A percentile compares a stretch with the other conserved stretches of the same genome.
phyloP scores from a whole-genome alignment of 2,888 invertebrate species.

The Lasioglossum leucozonium region DNA sequence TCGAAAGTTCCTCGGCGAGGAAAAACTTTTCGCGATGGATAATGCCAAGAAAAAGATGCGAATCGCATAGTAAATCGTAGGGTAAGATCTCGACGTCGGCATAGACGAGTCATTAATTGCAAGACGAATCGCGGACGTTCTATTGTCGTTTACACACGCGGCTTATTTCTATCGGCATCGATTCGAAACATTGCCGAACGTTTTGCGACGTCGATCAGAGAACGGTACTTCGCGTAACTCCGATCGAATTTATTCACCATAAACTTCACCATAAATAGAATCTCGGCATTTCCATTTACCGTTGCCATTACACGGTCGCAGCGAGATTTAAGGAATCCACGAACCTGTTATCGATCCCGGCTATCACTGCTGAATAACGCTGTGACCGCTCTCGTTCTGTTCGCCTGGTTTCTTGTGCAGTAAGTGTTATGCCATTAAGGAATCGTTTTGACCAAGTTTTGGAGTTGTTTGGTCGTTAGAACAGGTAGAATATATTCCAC shows the following conservation, averaged over 20 bases:
- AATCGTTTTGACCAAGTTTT: not conserved
- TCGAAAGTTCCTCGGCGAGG: not conserved
- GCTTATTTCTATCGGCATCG: not conserved
- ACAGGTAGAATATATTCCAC: not conserved
- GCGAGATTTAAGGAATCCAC: conserved; percentile 30
- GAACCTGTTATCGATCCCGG: conserved; percentile 43
- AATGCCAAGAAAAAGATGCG: not conserved
- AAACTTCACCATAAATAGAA: conserved; percentile 36
- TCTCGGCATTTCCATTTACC: conserved; percentile 33
- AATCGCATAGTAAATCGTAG: not conserved
- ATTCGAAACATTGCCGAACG: not conserved
- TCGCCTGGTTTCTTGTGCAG: not conserved
- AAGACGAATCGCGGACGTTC: not conserved
- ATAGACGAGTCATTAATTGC: not conserved
- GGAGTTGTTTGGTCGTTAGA: not conserved
- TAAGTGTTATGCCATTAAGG: not conserved
- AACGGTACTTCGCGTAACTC: conserved; percentile 30
- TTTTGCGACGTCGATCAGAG: not conserved
- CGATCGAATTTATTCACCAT: conserved; percentile 41
- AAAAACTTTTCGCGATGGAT: not conserved
- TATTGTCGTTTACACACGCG: not conserved
- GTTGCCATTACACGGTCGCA: not conserved
- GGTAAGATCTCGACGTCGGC: not conserved
- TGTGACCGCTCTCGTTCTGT: not conserved
- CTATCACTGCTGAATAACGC: conserved; percentile 22